These are phyloP conservation scores for Aphidius ervi DNA, from an alignment of 1,140 invertebrate genomes.

Conservation along the genomic window DNA sequence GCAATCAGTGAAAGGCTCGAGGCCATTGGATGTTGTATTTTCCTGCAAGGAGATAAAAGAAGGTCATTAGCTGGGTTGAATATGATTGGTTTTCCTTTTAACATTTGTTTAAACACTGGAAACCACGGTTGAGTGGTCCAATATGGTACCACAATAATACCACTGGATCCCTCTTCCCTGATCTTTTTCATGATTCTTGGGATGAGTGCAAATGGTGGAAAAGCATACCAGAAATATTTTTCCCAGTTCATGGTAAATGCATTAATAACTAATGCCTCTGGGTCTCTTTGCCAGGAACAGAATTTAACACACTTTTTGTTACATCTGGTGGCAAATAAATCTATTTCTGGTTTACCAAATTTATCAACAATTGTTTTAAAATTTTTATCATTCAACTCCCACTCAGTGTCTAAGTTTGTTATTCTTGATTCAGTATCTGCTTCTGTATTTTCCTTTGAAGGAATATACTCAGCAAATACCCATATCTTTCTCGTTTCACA, in stretches of 20 bases:
- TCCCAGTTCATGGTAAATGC: conserved; percentile 13
- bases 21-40: not conserved
- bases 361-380: not conserved
- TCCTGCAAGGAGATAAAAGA: conserved; percentile 11
- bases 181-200: conserved; percentile 8
- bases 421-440: not conserved
- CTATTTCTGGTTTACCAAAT: not conserved
- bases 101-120: conserved; percentile 1
- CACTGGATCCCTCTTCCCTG: not conserved
- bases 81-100: conserved; percentile 1
- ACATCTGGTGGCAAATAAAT: not conserved
- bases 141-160: conserved; percentile 1
- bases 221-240: conserved; percentile 5
- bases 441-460: conserved; percentile 3
- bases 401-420: not conserved
- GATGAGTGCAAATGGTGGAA: conserved; percentile 12
- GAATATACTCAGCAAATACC: not conserved
- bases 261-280: conserved; percentile 3
- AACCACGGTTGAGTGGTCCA: conserved; percentile 15
- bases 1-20: conserved; percentile 1
- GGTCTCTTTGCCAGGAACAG: conserved; percentile 9
- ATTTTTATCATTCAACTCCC: not conserved
- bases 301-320: conserved; percentile 13
- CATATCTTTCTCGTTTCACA: not conserved
- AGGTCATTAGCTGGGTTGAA: not conserved